phyloP scores from a whole-genome alignment of 2,797 vertebrate genomes.

The Hoplostethus atlanticus region DNA sequence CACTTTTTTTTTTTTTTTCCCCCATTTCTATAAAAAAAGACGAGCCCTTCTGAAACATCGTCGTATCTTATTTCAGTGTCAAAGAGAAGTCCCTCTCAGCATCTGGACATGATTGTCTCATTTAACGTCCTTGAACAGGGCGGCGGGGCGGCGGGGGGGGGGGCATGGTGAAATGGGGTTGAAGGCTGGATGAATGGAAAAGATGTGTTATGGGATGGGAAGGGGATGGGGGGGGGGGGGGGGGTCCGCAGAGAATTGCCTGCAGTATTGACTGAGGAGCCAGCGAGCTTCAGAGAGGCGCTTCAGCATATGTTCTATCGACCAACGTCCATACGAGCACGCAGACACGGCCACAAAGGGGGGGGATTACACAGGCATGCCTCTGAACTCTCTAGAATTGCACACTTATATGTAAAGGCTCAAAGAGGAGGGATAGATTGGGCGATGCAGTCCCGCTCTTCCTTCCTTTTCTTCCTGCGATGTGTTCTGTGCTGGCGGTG shows the following conservation, averaged over 20 bases:
- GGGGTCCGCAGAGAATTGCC: slow-evolving; percentile 63
- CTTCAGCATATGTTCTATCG: slow-evolving; percentile 75
- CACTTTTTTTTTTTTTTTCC: slow-evolving; percentile 50
- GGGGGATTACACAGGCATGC: slow-evolving; percentile 48
- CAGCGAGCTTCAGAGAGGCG: slow-evolving; percentile 53
- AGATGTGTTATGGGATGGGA: slow-evolving; percentile 57
- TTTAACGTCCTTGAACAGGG: slow-evolving; percentile 73
- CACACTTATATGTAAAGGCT: slow-evolving; percentile 21
- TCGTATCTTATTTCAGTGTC: slow-evolving; percentile 62
- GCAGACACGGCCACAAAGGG: slow-evolving; percentile 54
- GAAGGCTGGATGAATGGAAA: slow-evolving; percentile 61
- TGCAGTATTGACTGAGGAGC: slow-evolving; percentile 67
- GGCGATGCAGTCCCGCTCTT: slow-evolving; percentile 6
- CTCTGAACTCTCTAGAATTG: slow-evolving; percentile 24
- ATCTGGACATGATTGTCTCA: slow-evolving; percentile 78
- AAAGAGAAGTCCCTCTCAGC: slow-evolving; percentile 56
- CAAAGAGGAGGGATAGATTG: slow-evolving; percentile 9
- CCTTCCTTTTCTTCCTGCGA: slow-evolving; percentile 15
- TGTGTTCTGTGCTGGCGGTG: slow-evolving; percentile 33
- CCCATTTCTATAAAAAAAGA: slow-evolving; percentile 54
- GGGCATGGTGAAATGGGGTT: slow-evolving; percentile 20
- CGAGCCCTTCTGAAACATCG: slow-evolving; percentile 63
- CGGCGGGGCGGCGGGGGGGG: not conserved
- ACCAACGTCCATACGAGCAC: slow-evolving; percentile 64
- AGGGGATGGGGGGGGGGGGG: slow-evolving; percentile 12